A percentile compares a stretch with the other conserved stretches of the same genome.
These are phyloP conservation scores for Tenthredo amoena DNA, from an alignment of 2,888 invertebrate species.

Conservation along the genomic window DNA sequence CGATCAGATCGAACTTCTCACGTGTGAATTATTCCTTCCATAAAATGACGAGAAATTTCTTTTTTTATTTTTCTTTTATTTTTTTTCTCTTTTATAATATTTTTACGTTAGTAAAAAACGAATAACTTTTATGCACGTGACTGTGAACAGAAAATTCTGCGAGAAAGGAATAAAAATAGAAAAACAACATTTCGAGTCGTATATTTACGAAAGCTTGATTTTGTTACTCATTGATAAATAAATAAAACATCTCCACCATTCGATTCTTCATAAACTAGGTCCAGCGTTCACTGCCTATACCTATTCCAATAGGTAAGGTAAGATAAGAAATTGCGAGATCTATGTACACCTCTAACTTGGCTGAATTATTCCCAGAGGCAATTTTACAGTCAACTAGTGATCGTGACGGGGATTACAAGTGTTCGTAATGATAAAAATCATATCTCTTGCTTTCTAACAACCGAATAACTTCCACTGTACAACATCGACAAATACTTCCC, in stretches of 20 bases:
- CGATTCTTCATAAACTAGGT: not conserved
- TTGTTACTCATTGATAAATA: not conserved
- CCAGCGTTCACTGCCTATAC: not conserved
- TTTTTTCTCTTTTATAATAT: not conserved
- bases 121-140: not conserved
- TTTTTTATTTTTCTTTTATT: not conserved
- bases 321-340: not conserved
- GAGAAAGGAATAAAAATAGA: not conserved
- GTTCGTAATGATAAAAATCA: not conserved
- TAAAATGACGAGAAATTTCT: not conserved
- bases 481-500: not conserved
- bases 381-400: not conserved
- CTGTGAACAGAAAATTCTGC: not conserved
- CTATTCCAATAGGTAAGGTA: not conserved
- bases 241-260: not conserved
- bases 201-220: not conserved
- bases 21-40: not conserved
- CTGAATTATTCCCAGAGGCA: not conserved
- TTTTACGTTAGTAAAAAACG: not conserved
- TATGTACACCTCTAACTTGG: not conserved
- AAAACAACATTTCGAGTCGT: not conserved
- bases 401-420: not conserved
- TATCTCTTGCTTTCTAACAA: not conserved
- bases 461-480: not conserved
- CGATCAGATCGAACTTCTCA: not conserved